phyloP scores from a whole-genome alignment of 2,888 invertebrate species.

The Volucella inanis region DNA sequence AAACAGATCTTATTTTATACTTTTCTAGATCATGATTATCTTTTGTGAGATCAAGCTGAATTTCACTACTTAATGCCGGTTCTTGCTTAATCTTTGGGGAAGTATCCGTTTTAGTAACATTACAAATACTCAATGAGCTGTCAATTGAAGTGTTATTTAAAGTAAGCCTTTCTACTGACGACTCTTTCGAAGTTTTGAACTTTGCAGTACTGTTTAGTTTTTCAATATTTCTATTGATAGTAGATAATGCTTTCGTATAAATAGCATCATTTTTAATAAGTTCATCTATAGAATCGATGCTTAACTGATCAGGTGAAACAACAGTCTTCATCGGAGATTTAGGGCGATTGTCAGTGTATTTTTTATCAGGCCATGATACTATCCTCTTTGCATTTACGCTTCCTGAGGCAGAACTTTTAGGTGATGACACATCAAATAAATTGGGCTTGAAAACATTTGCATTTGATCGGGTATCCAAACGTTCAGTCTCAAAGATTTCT shows the following conservation, averaged over 20 bases:
- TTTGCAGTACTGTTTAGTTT: conserved; percentile 73
- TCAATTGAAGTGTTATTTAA: background rate
- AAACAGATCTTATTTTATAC: background rate
- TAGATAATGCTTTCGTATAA: conserved; percentile 78
- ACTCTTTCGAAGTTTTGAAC: conserved; percentile 1
- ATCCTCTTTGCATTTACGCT: background rate
- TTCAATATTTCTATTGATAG: conserved; percentile 78
- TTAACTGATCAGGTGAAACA: conserved; percentile 75
- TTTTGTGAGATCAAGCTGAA: background rate
- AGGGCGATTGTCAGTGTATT: background rate
- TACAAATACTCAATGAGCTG: background rate
- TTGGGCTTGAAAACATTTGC: background rate
- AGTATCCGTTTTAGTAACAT: background rate
- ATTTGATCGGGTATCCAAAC: background rate
- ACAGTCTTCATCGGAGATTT: conserved; percentile 42
- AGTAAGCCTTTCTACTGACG: conserved; percentile 6
- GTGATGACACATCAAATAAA: conserved; percentile 34
- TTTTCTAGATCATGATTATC: background rate
- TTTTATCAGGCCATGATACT: conserved; percentile 29
- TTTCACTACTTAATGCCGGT: background rate
- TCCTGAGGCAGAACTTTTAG: conserved; percentile 28
- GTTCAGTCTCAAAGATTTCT: conserved; percentile 30
- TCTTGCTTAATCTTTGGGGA: background rate
- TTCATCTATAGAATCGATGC: conserved; percentile 79
- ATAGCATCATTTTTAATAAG: conserved; percentile 76